These are phyloP conservation scores for Plectrocnemia conspersa DNA, from an alignment of 1,140 invertebrate genomes.

Conservation along the genomic window DNA sequence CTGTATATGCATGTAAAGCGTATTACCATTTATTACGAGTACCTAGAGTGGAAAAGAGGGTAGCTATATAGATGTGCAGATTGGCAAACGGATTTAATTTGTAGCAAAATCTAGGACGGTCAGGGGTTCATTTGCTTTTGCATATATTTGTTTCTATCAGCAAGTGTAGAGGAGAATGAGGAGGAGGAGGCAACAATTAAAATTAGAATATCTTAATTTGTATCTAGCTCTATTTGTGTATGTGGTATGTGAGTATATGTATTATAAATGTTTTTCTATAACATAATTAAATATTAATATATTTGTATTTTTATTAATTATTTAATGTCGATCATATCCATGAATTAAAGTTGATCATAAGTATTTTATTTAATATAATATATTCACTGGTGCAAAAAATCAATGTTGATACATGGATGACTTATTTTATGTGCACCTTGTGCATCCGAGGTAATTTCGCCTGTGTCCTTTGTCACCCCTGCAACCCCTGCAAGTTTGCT, in stretches of 20 bases:
- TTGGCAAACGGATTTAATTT: constrained; percentile 18
- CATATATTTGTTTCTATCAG: constrained; percentile 19
- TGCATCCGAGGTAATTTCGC: constrained; percentile 12
- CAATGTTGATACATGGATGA: too few relatives aligned
- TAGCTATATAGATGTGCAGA: constrained; percentile 1
- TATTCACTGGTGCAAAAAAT: too few relatives aligned
- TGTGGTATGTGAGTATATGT: too few relatives aligned
- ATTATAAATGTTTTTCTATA: too few relatives aligned
- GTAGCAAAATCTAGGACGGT: constrained; percentile 17
- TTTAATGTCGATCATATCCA: too few relatives aligned
- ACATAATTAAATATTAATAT: too few relatives aligned
- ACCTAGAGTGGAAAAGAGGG: not conserved
- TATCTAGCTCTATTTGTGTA: too few relatives aligned
- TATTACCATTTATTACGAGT: not conserved
- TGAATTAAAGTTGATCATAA: too few relatives aligned
- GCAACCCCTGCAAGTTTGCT: constrained; percentile 8
- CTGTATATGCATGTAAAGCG: not conserved
- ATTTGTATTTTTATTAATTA: too few relatives aligned
- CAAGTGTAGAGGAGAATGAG: constrained; percentile 3
- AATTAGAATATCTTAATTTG: constrained; percentile 37
- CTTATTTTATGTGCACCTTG: constrained; percentile 3
- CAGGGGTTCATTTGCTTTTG: constrained; percentile 14
- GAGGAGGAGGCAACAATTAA: constrained; percentile 27
- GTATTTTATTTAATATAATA: too few relatives aligned
- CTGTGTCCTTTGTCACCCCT: constrained; percentile 14